Evolutionary conservation across 2,797 vertebrate species (phyloP), one percentile per base, ranked within the genome.

Genomic region (Muscicapa striata): DNA sequence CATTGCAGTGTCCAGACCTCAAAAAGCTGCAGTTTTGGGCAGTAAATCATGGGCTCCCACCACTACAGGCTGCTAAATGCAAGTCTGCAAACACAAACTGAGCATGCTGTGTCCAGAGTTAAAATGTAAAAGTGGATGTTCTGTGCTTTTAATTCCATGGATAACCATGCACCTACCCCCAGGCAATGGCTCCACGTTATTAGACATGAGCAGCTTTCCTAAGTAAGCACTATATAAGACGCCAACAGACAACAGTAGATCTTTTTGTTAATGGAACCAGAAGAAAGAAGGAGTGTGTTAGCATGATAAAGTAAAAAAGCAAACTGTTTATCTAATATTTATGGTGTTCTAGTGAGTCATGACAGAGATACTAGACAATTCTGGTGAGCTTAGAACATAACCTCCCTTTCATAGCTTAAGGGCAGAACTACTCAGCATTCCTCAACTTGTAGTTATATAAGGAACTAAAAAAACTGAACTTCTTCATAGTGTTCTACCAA

Each of bases 1-100:
- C 8, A 1, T 2, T 1, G 5, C 11, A 2, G 2, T 7, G 24
- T 7, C 32, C 13, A 18, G 9, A 46, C 38, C 1, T 11, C 49
- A 49, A 12, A 24, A 64, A 27, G 43, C 0, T 3, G 34, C 7
- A 9, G 38, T 7, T 30, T 58, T 30, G 24, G 34, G 19, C 58
- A 36, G 20, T n/a, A 45, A 32, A 52, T 32, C 21, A 6, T 14
- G 11, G n/a, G 27, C 10, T 62, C 22, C 15, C 46, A 30, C 15
- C 13, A 1, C 46, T 72, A 20, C 51, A 30, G 24, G 5, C 22
- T 62, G 30, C 27, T 69, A 75, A 61, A 61, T 6, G 19, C n/a
- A 34, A 55, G 15, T 10, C 16, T 3, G 11, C 11, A 8, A 90
- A 30, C 15, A 41, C 34, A 43, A 81, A 49, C 1, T 3, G 38